Base-by-base conservation (phyloP, 2,888 invertebrate genomes). In the Papilio gigon region DNA sequence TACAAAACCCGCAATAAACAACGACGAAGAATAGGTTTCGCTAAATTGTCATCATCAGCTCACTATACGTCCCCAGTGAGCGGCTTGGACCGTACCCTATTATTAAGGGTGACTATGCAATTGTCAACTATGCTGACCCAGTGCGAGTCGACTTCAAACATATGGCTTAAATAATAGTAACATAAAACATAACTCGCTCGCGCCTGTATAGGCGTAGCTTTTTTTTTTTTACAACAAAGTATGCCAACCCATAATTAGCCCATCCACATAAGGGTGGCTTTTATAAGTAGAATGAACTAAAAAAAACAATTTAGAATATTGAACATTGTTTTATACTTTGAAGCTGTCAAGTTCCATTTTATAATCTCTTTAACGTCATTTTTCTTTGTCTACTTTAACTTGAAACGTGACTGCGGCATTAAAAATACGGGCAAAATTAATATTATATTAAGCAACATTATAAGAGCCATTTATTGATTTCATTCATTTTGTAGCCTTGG, bases 331-430 rank as follows among this genome's bases (percentile, higher is more conserved):
- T 56, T 17, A 8, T 2, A 9, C 30, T 30, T 56, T 30, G 27
- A 53, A 53, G 9, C 30, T 17, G 30, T 27, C 20, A 50, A n/a
- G 14, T 50, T 50, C 9, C 30, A 56, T 30, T 30, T 30, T 30
- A 30, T 56, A 56, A 56, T 27, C 53, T 30, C 8, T 30, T 56
- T 56, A 56, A 56, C 17, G 30, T 56, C 53, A 11, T 56, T 30
- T 53, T 53, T 56, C 53, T 30, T 56, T 30, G 53, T 30, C n/a
- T 56, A 56, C 53, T 30, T 56, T 30, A 25, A 30, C 27, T 30
- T 30, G 27, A 53, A 56, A 56, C 53, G n/a, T 56, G 53, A 56
- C 30, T 30, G 30, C 53, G 53, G 30, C 17, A 30, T 56, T 56
- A 56, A 30, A 27, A 27, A 53, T 53, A 30, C 14, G 25, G 9